A percentile compares a stretch with the other conserved stretches of the same genome.
Conservation (phyloP, 2,888 invertebrate species). For the Synergus gifuensis region DNA sequence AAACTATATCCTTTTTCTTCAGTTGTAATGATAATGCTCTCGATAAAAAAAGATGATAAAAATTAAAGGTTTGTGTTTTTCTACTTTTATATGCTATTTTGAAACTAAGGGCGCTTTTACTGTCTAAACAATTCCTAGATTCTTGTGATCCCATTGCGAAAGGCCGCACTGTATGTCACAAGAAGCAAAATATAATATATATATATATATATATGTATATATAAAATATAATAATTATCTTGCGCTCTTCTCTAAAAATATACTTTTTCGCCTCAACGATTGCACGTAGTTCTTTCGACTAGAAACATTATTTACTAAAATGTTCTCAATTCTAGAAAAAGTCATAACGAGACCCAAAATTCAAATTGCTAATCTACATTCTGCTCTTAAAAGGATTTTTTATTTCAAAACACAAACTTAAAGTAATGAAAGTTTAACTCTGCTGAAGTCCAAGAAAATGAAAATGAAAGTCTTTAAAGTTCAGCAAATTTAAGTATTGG, state of each 20-base stretch:
- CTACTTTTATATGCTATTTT: conserved; percentile 7
- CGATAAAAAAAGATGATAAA: neutral
- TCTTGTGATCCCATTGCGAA: conserved; percentile 39
- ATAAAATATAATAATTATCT: conserved; percentile 40
- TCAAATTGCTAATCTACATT: neutral
- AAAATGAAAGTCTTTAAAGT: too few relatives aligned
- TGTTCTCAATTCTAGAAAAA: conserved; percentile 17
- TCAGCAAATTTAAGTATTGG: too few relatives aligned
- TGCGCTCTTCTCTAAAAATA: conserved; percentile 34
- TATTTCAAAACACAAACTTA: neutral
- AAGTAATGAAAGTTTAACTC: too few relatives aligned
- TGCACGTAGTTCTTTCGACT: conserved; percentile 38
- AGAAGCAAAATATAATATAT: conserved; percentile 35
- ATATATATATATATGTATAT: conserved; percentile 23
- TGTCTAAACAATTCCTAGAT: conserved; percentile 15
- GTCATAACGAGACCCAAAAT: neutral
- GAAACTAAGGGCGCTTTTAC: conserved; percentile 7
- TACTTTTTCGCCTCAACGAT: conserved; percentile 32
- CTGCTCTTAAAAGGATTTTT: neutral
- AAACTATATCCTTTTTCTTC: neutral
- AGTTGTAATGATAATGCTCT: neutral
- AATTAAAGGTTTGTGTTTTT: neutral
- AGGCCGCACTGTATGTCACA: conserved; percentile 38
- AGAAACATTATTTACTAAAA: conserved; percentile 36
- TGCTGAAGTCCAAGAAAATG: too few relatives aligned